Evolutionary conservation across 1,140 invertebrate genomes (phyloP), one percentile per base, ranked within the genome.

Genomic region (Drosophila funebris): DNA sequence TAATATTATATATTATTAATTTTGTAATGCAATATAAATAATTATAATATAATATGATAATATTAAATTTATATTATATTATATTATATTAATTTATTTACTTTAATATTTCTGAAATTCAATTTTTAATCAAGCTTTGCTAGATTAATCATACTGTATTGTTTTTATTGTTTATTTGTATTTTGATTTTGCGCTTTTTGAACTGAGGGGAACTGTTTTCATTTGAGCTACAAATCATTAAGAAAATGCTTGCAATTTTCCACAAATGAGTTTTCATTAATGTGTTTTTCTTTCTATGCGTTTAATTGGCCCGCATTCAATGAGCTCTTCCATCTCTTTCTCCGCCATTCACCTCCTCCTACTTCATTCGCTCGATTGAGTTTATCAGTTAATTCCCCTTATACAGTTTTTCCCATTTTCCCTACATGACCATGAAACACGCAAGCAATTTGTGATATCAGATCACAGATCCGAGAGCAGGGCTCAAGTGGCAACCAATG

Each of bases 361-460:
- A 5, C 9, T 9, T 31, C 16, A 41, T 16, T 11, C 36, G 18
- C 16, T 63, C 36, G 6, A n/a, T 33, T n/a, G 18, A 7, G 4
- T 14, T 71, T 64, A 71, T 75, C 72, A 75, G 66, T 56, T 58
- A 58, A 75, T 74, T 70, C n/a, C 58, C 37, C 48, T 43, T 52
- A 20, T 50, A 39, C 13, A 22, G 46, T 50, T 29, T 48, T 48
- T n/a, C 6, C 29, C 48, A 52, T 52, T 61, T 69, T 64, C 14
- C 52, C 36, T 70, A 18, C 18, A 63, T 63, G 58, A 62, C 72
- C 57, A 53, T 75, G 72, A 75, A 64, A 63, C 72, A 74, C 41
- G 58, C 66, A 70, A 48, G 20, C 64, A 58, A 52, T 77, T 73
- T 53, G 8, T 76, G 52, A 73, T 73, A 73, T 69, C 66, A 69